Percentiles rank a stretch among this genome's conserved stretches.
These are phyloP conservation scores for Pecten maximus DNA, from an alignment of 2,888 invertebrate species.

Conservation along the genomic window DNA sequence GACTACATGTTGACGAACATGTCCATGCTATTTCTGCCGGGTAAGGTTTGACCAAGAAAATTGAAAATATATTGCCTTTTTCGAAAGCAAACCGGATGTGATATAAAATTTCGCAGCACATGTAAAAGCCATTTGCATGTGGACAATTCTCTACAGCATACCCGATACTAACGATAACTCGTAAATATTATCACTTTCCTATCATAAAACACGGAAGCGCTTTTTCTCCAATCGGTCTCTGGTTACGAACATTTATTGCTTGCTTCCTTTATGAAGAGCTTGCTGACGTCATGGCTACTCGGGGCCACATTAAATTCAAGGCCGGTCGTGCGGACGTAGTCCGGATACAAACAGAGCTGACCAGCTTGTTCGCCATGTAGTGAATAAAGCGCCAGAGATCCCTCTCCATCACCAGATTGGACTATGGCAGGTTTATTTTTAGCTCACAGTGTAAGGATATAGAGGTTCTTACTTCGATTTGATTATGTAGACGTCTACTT, in stretches of 20 bases:
- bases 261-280: neutral
- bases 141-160: neutral
- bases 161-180: neutral
- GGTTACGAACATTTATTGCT: neutral
- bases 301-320: constrained; percentile 21
- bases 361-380: neutral
- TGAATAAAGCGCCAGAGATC: neutral
- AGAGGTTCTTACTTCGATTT: too few relatives aligned
- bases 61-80: too few relatives aligned
- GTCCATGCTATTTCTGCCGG: too few relatives aligned
- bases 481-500: too few relatives aligned
- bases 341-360: neutral
- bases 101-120: neutral
- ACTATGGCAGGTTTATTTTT: too few relatives aligned
- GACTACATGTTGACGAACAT: too few relatives aligned
- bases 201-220: too few relatives aligned
- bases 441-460: too few relatives aligned
- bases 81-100: too few relatives aligned
- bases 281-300: constrained; percentile 22
- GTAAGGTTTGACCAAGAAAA: too few relatives aligned
- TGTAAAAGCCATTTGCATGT: neutral
- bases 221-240: neutral
- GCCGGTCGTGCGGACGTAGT: neutral
- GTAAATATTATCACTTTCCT: neutral
- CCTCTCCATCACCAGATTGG: too few relatives aligned